Conservation (phyloP, 2,888 invertebrate genomes). For the Synergus laeviventris region DNA sequence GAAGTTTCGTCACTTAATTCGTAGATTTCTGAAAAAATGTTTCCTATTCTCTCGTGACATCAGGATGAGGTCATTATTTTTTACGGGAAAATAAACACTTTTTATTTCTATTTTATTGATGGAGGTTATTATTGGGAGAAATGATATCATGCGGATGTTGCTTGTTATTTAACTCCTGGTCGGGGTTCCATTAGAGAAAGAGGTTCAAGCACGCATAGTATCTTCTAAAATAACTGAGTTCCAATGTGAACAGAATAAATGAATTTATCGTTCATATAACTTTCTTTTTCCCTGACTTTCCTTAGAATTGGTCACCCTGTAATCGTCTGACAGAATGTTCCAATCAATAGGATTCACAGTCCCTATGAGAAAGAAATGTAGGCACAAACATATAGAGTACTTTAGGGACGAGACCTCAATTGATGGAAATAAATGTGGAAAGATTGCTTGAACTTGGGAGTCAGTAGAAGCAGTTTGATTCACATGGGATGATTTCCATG, state of each 20-base stretch:
- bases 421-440: background rate
- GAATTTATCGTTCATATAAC: no score
- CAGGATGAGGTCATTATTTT: constrained; percentile 1
- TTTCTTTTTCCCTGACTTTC: no score
- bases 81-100: background rate
- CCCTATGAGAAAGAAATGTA: no score
- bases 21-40: background rate
- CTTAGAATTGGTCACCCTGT: no score
- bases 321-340: no score
- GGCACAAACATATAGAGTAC: no score
- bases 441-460: background rate
- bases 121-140: constrained; percentile 5
- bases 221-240: no score
- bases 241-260: no score
- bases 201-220: background rate
- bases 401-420: no score
- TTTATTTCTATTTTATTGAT: background rate
- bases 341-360: no score
- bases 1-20: background rate
- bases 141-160: constrained; percentile 26
- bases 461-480: constrained; percentile 1
- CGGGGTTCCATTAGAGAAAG: background rate
- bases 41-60: background rate
- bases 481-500: constrained; percentile 23
- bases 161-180: background rate